Evolutionary conservation across 1,140 invertebrate species (phyloP), one percentile per base, ranked within the genome.

Genomic region (Nilaparvata lugens): DNA sequence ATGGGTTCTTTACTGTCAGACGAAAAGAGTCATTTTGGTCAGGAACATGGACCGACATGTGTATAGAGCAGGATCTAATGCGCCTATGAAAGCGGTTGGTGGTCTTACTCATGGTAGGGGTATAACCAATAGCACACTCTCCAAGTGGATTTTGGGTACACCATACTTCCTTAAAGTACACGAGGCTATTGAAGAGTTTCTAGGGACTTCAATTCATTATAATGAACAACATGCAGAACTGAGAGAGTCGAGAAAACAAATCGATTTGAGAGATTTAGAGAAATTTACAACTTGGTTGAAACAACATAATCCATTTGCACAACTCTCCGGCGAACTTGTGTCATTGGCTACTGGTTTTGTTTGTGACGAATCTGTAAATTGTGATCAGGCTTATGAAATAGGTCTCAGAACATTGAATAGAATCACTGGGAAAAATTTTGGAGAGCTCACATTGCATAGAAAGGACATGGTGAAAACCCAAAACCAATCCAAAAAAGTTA

Each of bases 401-500:
- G 45, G 45, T 24, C 11, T 4, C 1, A 1, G 6, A 9, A n/a
- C 45, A 9, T 13, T 51, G 43, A 21, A 48, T 16, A 48, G 3
- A 48, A 48, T 48, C 9, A 13, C 11, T 11, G 45, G 45, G 13
- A 51, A 51, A 24, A 9, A 5, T 9, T 51, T 51, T 24, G 45
- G 45, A 14, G 14, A 51, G 9, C 45, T 51, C 9, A 21, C 6
- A 2, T 24, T 51, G n/a, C 6, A 51, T 13, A 4, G 45, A 11
- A 51, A 51, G 9, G 25, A 62, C 23, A 62, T 24, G 16, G 59
- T 63, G 7, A 48, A 52, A 45, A 31, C 60, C 18, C 40, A 38
- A 35, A 42, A 43, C 6, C 14, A 5, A 16, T 9, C n/a, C n/a
- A 28, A 62, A 62, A n/a, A 2, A 31, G 60, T 62, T 3, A 62